phyloP scores from a whole-genome alignment of 2,113 vertebrate species.

The Lamprologus callipterus region DNA sequence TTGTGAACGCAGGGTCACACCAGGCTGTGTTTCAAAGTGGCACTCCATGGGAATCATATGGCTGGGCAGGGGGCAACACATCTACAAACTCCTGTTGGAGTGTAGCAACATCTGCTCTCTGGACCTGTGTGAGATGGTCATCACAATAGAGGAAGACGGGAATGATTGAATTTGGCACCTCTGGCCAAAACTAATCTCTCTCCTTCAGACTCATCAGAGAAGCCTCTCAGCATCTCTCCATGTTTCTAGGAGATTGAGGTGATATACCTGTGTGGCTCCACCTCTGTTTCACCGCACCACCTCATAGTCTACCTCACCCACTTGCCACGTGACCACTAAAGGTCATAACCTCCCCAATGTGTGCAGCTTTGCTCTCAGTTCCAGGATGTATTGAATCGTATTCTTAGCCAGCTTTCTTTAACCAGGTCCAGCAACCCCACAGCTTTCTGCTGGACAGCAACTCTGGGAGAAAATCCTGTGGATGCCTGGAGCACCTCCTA shows the following conservation, averaged over 20 bases:
- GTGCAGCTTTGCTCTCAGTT: not conserved
- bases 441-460: not conserved
- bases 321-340: not conserved
- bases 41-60: not conserved
- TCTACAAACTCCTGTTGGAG: not conserved
- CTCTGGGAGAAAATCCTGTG: not conserved
- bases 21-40: not conserved
- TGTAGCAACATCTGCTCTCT: not conserved
- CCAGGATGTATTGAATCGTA: not conserved
- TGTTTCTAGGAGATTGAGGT: not conserved
- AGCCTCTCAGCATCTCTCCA: not conserved
- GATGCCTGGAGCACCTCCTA: not conserved
- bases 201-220: not conserved
- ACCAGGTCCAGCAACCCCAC: not conserved
- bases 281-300: not conserved
- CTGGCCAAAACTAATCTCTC: fast-evolving
- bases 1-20: not conserved
- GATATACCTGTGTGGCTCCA: not conserved
- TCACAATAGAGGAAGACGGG: not conserved
- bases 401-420: not conserved
- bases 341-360: not conserved
- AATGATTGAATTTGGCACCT: not conserved
- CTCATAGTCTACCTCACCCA: not conserved
- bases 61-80: not conserved
- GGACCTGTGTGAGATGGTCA: not conserved